Evolutionary conservation across 1,140 invertebrate genomes (phyloP).

Genomic region (Brachionus rubens): DNA sequence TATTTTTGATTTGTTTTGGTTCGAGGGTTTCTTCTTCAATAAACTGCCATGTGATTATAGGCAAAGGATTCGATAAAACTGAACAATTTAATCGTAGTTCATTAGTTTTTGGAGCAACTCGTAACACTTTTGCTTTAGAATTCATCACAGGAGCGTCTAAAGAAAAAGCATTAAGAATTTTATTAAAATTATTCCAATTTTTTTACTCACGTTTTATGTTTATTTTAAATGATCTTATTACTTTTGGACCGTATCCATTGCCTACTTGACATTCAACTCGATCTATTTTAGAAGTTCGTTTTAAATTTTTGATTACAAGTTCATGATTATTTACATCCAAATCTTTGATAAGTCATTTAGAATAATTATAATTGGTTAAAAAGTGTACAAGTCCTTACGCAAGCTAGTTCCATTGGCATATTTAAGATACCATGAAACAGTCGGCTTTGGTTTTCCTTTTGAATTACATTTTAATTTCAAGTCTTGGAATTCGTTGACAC

Average conservation of each 20-base stretch:
- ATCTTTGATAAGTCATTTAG: background rate
- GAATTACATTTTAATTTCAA: conserved; percentile 1
- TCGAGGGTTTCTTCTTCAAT: background rate
- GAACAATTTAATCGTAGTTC: conserved; percentile 33
- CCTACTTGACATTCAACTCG: conserved; percentile 22
- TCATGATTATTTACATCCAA: conserved; percentile 7
- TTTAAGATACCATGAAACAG: background rate
- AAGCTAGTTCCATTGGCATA: conserved; percentile 18
- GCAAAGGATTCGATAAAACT: background rate
- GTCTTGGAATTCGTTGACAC: background rate
- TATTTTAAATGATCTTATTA: conserved; percentile 33
- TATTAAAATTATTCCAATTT: background rate
- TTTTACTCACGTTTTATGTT: conserved; percentile 21
- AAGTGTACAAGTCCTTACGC: background rate
- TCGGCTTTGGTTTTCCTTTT: conserved; percentile 16
- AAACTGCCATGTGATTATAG: conserved; percentile 21
- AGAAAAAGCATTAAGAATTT: background rate
- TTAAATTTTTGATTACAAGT: background rate
- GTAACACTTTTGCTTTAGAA: background rate
- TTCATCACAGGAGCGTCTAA: conserved; percentile 14
- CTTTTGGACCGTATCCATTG: conserved; percentile 34
- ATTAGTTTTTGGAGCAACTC: background rate
- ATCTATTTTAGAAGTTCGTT: background rate
- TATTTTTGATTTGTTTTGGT: background rate
- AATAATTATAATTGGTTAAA: background rate